phyloP scores from a whole-genome alignment of 2,888 invertebrate species.

The Rotaria macrura region DNA sequence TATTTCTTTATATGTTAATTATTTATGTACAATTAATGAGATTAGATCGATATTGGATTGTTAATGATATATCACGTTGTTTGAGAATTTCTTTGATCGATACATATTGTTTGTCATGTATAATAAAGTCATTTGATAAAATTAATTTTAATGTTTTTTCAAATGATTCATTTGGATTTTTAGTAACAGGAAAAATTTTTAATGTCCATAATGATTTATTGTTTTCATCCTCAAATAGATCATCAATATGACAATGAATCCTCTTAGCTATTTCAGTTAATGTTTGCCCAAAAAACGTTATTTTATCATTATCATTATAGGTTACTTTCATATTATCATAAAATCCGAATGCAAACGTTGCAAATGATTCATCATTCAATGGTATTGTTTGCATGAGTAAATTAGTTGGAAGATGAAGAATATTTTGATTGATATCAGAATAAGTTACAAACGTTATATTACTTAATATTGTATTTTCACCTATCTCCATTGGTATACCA shows the following conservation, averaged over 20 bases:
- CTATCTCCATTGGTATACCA: not conserved
- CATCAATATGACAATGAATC: not conserved
- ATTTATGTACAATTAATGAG: not conserved
- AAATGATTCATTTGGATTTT: not conserved
- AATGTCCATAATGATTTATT: not conserved
- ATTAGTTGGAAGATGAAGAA: not conserved
- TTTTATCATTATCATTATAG: not conserved
- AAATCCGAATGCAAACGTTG: not conserved
- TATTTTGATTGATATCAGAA: not conserved
- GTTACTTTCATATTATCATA: not conserved
- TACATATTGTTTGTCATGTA: not conserved
- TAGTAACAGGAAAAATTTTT: not conserved
- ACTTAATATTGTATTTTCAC: not conserved
- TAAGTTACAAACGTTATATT: not conserved
- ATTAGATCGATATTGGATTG: not conserved
- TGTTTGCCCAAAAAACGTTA: not conserved
- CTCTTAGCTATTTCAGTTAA: not conserved
- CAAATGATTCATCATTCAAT: not conserved
- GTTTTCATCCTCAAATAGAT: conserved; percentile 10
- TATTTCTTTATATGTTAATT: not conserved
- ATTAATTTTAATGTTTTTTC: not conserved
- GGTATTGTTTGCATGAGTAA: not conserved
- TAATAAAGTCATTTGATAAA: not conserved
- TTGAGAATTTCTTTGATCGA: not conserved
- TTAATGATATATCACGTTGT: not conserved